These are phyloP conservation scores for Luperina nickerlii DNA, from an alignment of 2,888 invertebrate genomes.

Conservation along the genomic window DNA sequence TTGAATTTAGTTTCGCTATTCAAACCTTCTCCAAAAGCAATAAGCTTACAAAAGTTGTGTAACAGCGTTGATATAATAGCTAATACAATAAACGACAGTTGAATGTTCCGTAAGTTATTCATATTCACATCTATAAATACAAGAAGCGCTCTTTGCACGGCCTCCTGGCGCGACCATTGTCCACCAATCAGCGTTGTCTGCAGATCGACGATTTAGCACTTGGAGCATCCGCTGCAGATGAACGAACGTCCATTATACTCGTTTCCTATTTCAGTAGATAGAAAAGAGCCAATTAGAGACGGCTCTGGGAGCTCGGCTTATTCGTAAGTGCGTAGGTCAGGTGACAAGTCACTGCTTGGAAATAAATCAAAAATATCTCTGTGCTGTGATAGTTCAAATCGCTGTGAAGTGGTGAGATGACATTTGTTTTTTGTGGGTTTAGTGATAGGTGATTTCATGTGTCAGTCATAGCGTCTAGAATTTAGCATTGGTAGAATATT, in stretches of 20 bases:
- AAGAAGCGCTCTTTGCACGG: constrained; percentile 54
- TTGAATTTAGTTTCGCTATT: neutral
- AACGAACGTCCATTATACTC: constrained; percentile 67
- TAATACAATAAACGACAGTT: constrained; percentile 33
- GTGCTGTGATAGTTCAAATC: constrained; percentile 29
- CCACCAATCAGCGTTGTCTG: constrained; percentile 76
- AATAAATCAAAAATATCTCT: constrained; percentile 47
- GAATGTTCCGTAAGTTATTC: constrained; percentile 41
- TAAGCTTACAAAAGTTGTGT: neutral
- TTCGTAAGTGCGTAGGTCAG: constrained; percentile 63
- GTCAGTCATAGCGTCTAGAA: neutral
- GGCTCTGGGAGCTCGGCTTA: constrained; percentile 46
- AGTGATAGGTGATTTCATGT: neutral
- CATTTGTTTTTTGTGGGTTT: neutral
- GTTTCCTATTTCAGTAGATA: constrained; percentile 66
- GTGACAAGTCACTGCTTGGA: constrained; percentile 56
- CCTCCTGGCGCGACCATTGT: constrained; percentile 75
- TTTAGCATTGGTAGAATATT: neutral
- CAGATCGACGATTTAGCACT: constrained; percentile 79
- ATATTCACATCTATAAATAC: constrained; percentile 64
- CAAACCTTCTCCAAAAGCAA: constrained; percentile 9
- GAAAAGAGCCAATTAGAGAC: constrained; percentile 62
- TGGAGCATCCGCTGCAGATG: constrained; percentile 76
- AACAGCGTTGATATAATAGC: constrained; percentile 6
- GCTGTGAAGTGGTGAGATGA: constrained; percentile 52